Evolutionary conservation across 2,888 invertebrate genomes (phyloP), one percentile per base, ranked within the genome.

Genomic region (Pemphredon lugubris): DNA sequence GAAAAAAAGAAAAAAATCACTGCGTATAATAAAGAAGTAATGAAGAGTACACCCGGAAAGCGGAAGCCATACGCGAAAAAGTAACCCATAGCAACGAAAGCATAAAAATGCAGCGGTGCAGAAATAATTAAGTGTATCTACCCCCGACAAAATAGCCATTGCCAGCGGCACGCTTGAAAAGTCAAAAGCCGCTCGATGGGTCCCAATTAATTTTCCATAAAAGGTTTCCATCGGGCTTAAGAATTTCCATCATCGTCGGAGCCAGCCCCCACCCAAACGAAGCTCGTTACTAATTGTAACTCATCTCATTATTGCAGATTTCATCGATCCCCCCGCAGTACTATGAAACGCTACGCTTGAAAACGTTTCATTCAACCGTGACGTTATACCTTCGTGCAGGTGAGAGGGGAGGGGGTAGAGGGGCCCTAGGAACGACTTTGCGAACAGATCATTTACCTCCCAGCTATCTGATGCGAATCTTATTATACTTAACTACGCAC

Each of bases 391-490:
- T 16, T 7, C n/a, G 5, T n/a, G 34, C 44, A 16, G 39, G 59
- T 47, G 51, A 47, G 30, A 16, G 37, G 32, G 21, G 45, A 2
- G 26, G 13, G 3, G 5, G 40, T 32, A 40, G 34, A 40, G 50
- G 53, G 48, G 18, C 30, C 32, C 39, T 23, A 20, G 47, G 21
- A 45, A 21, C 16, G 54, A n/a, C n/a, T n/a, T n/a, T n/a, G 5
- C 13, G 37, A 26, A 32, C 26, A 18, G 47, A 42, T 44, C 50
- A 63, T n/a, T n/a, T n/a, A n/a, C n/a, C 63, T 72, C 65, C 45
- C 40, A 20, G 50, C 63, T 58, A 53, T 78, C 81, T 82, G 83
- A 84, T 84, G 84, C 80, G 84, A 84, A 85, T 85, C 75, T 83
- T 71, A 39, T n/a, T n/a, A n/a, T n/a, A n/a, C n/a, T n/a, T n/a